Evolutionary conservation across 2,888 invertebrate species (phyloP), one percentile per base, ranked within the genome.

Genomic region (Xylophagus ater): DNA sequence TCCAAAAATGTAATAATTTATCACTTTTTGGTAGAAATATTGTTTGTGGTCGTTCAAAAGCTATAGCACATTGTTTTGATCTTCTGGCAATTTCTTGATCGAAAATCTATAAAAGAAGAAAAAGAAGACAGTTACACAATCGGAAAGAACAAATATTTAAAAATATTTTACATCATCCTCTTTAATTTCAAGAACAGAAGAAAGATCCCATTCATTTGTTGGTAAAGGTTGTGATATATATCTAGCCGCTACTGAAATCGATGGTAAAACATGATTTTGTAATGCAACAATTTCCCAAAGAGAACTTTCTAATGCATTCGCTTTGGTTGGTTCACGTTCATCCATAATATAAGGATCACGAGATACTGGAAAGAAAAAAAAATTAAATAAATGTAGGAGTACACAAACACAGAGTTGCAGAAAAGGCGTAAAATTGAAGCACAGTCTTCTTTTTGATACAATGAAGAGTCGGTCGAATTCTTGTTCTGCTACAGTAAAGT

Each of bases 261-360:
- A 72, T 4, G 88, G 84, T 49, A 81, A 55, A 9, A 73, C 71
- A 58, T 88, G 87, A 47, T 72, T 68, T 56, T 84, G 80, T 46
- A 93, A 68, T 9, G 82, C 76, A 50, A 78, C 73, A 43, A 92
- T 72, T 70, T 97, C 96, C 96, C 96, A 97, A 39, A 97, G 71
- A 33, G 86, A 88, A 55, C 93, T 92, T 45, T 84, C 77, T 4
- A 88, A 67, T 1, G 96, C 97, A 49, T 78, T 76, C 7, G 87
- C 80, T 53, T 80, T 75, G 2, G 72, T 60, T 1, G 89, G 87
- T 58, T 87, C 81, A 4, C 74, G 63, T 67, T 92, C 89, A 43
- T 82, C 78, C 72, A 81, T 79, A 46, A 83, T 69, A 66, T 81
- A 96, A 1, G 94, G 93, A 68, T 97, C 97, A 30, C 45, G 51